Base-by-base conservation (phyloP, 2,797 vertebrate genomes). In the Sphenopsis melanotis region DNA sequence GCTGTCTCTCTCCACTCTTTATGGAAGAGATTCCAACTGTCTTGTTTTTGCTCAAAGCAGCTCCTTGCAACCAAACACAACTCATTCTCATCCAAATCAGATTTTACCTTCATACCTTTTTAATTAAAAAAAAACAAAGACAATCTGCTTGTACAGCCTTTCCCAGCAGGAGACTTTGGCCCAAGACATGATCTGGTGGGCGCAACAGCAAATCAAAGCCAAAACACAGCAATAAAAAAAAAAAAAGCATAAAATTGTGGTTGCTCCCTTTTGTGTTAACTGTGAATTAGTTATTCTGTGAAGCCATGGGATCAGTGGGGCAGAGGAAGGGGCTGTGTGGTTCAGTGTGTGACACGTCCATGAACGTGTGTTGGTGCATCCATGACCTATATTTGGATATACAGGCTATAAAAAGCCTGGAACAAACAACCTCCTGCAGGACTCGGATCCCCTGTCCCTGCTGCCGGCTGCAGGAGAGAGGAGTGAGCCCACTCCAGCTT, bases 381-480 rank as follows among this genome's bases (percentile, higher is more conserved):
- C 64, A 82, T 90, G 91, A 95, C 94, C 98, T 98, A 97, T 98
- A 97, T 97, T 97, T 98, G 96, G 98, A 94, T 90, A 56, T 69
- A 46, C 24, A 12, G 68, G 90, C 97, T 98, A 98, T 98, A 97
- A 98, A 98, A 98, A 98, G 97, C 93, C 93, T 1, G 15, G 88
- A 75, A 89, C 96, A 79, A 95, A 56, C 97, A 97, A 94, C 94
- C 97, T 96, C 83, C 68, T 11, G 88, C 89, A 87, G 93, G 92
- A 95, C 80, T 94, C 30, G 2, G 91, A 83, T 90, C 37, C 14
- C 84, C 78, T 75, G 46, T 74, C 93, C 81, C 69, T 52, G 41
- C 85, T 87, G 91, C 90, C 14, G 59, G 93, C 94, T 91, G 76
- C 83, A 9, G 93, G 87, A 94, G 49, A 60, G 83, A 96, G 82